These are phyloP conservation scores for Pollachius pollachius DNA, from an alignment of 2,113 vertebrate species.

Conservation along the genomic window DNA sequence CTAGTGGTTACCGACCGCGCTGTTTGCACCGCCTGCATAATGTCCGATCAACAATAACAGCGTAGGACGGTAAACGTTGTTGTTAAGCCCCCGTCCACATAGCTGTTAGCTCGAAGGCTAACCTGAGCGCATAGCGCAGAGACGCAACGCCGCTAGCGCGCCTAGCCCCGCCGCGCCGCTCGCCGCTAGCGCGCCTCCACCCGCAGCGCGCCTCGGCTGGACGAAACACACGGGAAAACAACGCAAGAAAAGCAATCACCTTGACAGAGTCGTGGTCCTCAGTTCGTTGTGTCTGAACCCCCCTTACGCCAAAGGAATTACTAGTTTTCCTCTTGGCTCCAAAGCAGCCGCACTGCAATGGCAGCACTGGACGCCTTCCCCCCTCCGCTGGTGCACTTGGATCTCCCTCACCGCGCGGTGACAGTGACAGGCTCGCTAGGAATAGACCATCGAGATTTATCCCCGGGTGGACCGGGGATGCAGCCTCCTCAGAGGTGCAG, in stretches of 20 bases:
- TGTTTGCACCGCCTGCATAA: too few species aligned
- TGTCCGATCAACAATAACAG: background rate
- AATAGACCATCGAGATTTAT: constrained; percentile 71
- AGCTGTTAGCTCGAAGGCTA: constrained; percentile 25
- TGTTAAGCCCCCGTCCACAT: background rate
- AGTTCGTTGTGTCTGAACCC: constrained; percentile 44
- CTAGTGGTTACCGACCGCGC: too few species aligned
- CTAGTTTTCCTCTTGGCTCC: constrained; percentile 54
- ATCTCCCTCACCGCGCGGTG: constrained; percentile 61
- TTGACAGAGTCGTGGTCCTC: constrained; percentile 49
- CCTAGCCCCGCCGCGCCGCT: constrained; percentile 40
- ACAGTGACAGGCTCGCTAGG: constrained; percentile 77
- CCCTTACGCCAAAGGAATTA: constrained; percentile 6
- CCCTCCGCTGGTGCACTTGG: constrained; percentile 48
- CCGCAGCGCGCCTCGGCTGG: constrained; percentile 35
- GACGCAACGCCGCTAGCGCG: constrained; percentile 31
- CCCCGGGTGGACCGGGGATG: constrained; percentile 40
- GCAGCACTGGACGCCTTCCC: constrained; percentile 68
- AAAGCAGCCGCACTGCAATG: constrained; percentile 73
- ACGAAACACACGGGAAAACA: constrained; percentile 24
- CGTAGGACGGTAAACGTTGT: background rate
- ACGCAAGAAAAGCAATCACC: constrained; percentile 60
- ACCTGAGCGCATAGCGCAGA: constrained; percentile 42
- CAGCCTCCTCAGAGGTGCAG: constrained; percentile 14
- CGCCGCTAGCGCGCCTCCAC: constrained; percentile 53